A percentile compares a stretch with the other conserved stretches of the same genome.
These are phyloP conservation scores for Aphaenogaster ashmeadi DNA, from an alignment of 1,140 invertebrate species.

Conservation along the genomic window DNA sequence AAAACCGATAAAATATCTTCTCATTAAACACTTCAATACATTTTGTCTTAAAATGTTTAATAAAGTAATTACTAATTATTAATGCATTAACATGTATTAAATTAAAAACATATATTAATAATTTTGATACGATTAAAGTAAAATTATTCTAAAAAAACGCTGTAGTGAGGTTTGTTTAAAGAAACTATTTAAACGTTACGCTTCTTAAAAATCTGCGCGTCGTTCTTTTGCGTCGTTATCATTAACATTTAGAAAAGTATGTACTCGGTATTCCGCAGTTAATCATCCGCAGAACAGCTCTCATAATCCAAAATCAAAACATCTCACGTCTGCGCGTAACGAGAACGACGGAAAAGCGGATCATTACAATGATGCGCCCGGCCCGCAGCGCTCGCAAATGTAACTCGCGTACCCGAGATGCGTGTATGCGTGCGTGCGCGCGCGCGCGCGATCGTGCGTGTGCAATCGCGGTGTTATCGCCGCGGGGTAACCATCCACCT, in stretches of 20 bases:
- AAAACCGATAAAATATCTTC: neutral
- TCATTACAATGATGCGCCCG: constrained; percentile 69
- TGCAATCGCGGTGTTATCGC: constrained; percentile 76
- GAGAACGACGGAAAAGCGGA: constrained; percentile 70
- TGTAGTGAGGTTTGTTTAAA: neutral
- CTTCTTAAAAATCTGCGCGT: neutral
- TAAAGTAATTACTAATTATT: neutral
- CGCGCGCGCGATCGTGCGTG: constrained; percentile 60
- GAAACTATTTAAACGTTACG: neutral
- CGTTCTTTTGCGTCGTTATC: neutral
- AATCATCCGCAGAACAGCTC: constrained; percentile 29
- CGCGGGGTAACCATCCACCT: constrained; percentile 80
- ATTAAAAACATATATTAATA: neutral
- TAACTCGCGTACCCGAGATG: constrained; percentile 37
- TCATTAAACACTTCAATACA: neutral
- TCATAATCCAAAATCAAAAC: constrained; percentile 60
- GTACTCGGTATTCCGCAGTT: constrained; percentile 6
- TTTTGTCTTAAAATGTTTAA: neutral
- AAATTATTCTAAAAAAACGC: neutral
- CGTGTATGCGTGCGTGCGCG: neutral
- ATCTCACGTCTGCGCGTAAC: constrained; percentile 51
- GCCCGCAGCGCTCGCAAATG: constrained; percentile 23
- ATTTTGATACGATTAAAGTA: neutral
- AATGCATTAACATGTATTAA: neutral
- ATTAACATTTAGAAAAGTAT: neutral